Conservation (phyloP, 2,797 vertebrate species). For the Ceryle rudis region DNA sequence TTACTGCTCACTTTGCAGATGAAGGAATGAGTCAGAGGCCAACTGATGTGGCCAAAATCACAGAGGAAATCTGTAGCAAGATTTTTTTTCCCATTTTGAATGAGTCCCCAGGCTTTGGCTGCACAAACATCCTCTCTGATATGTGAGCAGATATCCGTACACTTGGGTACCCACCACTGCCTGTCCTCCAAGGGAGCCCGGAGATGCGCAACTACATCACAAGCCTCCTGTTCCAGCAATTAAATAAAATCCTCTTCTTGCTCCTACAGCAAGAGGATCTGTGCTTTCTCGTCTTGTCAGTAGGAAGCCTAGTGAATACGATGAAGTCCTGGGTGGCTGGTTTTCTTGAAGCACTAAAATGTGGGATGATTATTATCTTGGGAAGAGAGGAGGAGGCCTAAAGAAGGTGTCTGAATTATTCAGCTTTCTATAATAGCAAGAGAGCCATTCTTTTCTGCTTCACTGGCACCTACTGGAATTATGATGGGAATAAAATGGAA, state of each 20-base stretch:
- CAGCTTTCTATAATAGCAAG: not conserved
- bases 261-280: not conserved
- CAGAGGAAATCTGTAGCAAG: not conserved
- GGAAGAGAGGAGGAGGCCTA: slow-evolving; percentile 7
- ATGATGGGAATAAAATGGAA: not conserved
- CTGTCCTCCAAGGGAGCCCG: not conserved
- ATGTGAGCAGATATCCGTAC: fast-evolving
- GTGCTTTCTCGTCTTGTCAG: not conserved
- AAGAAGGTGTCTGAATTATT: slow-evolving; percentile 24
- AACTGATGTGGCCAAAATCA: not conserved
- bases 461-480: not conserved
- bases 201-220: not conserved
- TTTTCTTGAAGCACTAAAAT: slow-evolving; percentile 22
- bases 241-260: not conserved
- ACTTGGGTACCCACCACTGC: not conserved
- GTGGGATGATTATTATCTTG: slow-evolving; percentile 4
- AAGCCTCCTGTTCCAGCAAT: not conserved
- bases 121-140: not conserved
- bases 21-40: not conserved
- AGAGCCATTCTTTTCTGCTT: not conserved
- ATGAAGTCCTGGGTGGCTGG: not conserved
- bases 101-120: not conserved
- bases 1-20: not conserved
- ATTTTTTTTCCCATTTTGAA: not conserved
- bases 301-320: not conserved